These are phyloP conservation scores for Colletes gigas DNA, from an alignment of 1,140 invertebrate species.

Conservation along the genomic window DNA sequence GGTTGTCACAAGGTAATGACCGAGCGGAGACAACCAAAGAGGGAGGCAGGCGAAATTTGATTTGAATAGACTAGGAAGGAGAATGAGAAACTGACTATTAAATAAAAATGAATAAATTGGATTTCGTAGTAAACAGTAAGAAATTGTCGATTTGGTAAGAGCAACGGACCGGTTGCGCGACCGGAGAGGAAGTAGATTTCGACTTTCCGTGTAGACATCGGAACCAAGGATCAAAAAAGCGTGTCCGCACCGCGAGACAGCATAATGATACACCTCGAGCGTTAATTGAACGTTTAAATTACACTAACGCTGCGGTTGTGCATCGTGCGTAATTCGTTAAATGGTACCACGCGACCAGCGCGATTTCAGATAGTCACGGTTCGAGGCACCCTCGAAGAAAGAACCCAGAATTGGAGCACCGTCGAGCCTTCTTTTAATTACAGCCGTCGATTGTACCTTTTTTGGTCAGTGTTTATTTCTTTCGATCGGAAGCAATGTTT, in stretches of 20 bases:
- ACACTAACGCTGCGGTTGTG: slow-evolving; percentile 37
- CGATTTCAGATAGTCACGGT: slow-evolving; percentile 48
- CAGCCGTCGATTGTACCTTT: background rate
- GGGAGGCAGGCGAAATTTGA: no score
- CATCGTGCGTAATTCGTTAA: slow-evolving; percentile 48
- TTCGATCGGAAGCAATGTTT: background rate
- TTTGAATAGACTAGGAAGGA: no score
- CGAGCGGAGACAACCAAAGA: no score
- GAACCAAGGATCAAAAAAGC: background rate
- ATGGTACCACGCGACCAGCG: slow-evolving; percentile 34
- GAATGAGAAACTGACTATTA: no score
- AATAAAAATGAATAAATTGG: no score
- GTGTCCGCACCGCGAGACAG: background rate
- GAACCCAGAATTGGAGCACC: slow-evolving; percentile 12
- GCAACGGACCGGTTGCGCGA: no score
- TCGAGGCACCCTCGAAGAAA: slow-evolving; percentile 15
- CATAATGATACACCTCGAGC: slow-evolving; percentile 33
- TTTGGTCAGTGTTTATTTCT: background rate
- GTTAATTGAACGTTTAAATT: slow-evolving; percentile 49
- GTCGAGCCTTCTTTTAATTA: slow-evolving; percentile 32
- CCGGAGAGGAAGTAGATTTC: background rate
- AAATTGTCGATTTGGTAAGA: no score
- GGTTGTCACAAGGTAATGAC: no score
- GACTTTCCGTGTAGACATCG: background rate
- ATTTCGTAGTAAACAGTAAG: no score